Evolutionary conservation across 2,113 vertebrate genomes (phyloP), one percentile per base, ranked within the genome.

Genomic region (Oryzias melastigma): DNA sequence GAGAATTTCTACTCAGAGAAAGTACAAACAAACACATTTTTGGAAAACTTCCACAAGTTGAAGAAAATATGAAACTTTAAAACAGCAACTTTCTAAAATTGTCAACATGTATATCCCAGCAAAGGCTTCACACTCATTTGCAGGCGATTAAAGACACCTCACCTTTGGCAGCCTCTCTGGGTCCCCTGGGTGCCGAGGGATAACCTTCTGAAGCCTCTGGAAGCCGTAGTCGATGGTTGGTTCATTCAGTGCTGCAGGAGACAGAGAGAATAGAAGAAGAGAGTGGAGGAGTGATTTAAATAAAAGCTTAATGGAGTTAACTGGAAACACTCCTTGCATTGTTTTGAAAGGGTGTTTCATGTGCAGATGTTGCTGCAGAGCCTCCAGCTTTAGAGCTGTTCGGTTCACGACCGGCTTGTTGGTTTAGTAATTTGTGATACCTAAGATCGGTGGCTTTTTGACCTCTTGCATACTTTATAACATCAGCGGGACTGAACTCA

Each of bases 171-270:
- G 83, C 85, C 95, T 92, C 79, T 98, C 96, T 0, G 96, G 96
- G 67, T 98, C 96, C 24, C 96, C 96, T 0, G 96, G 96, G 71
- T 98, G 96, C 60, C 96, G 92, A 7, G 96, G 96, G 73, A 98
- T 96, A 67, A 98, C 96, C 73, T 98, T 98, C 66, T 98, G 96
- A 83, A 98, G 92, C 69, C 96, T 93, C 86, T 98, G 96, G 91
- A 98, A 98, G 48, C 96, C 96, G 0, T 98, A 98, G 82, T 98
- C 96, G 57, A 98, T 98, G 85, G 96, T 98, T 42, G 96, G 96
- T 81, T 98, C 96, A 64, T 98, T 98, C 90, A 98, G 82, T 47
- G 96, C 96, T 98, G 90, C 65, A 84, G 70, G 40, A 60, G 29
- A 65, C 20, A 68, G 25, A 61, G 40, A 62, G n/a, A 48, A 65